Evolutionary conservation across 2,888 invertebrate species (phyloP), one percentile per base, ranked within the genome.

Genomic region (Eupithecia pulchellata): DNA sequence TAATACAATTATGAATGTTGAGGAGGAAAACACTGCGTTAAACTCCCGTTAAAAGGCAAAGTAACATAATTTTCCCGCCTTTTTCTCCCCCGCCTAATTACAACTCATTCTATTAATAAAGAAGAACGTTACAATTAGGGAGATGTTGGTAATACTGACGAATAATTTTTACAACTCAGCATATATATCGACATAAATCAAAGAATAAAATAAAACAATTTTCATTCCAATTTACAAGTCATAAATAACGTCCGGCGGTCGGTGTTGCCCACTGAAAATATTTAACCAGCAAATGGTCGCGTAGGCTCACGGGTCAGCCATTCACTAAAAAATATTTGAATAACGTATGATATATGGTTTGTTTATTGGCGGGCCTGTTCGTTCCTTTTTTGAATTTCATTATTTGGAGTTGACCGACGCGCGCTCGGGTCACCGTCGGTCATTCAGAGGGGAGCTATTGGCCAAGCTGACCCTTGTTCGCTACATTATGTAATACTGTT

Each of bases 311-410:
- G 91, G 94, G 94, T 94, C 93, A 93, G 87, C 92, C 92, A 90
- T 92, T 91, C 91, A 88, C 89, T 79, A 89, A 89, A 89, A 89
- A 86, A 86, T 93, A 93, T 94, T 93, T 94, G 90, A 93, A 92
- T 91, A 91, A 88, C 82, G 91, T 91, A 93, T 94, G 94, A 94
- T 94, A 90, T 93, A 94, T 92, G 93, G 91, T 93, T 93, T 94
- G 94, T 94, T 94, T 94, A 94, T 94, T 93, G 92, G 93, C 89
- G 90, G 91, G 93, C 91, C 87, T 88, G 89, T 89, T 81, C 89
- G 86, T 87, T 90, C 86, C 88, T 90, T 90, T 89, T 92, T 93
- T 86, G 87, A 92, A 92, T 89, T 89, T 83, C 86, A 92, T 93
- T 93, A 92, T 91, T 82, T 78, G 68, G 70, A 82, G 82, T 79